Percentiles rank a stretch among this genome's conserved stretches.
phyloP scores from a whole-genome alignment of 2,888 invertebrate species.

The Ophion ellenae region DNA sequence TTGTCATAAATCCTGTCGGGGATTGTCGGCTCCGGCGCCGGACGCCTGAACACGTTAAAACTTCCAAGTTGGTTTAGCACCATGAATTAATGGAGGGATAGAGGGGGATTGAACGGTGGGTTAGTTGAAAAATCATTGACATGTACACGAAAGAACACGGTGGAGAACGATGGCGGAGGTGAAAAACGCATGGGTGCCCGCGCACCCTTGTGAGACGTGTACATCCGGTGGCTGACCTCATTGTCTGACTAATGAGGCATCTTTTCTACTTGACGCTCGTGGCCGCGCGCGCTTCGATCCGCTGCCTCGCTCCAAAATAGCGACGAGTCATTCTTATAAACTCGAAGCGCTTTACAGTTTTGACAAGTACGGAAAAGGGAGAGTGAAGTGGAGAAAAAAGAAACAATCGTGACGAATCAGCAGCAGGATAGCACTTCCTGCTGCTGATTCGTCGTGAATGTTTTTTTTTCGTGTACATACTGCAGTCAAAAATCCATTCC shows the following conservation, averaged over 20 bases:
- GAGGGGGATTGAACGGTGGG: neutral
- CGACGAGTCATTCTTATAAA: constrained; percentile 30
- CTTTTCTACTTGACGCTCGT: constrained; percentile 49
- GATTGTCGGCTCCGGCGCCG: constrained; percentile 35
- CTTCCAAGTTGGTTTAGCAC: constrained; percentile 1
- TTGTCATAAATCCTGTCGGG: constrained; percentile 44
- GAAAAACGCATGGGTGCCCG: constrained; percentile 13
- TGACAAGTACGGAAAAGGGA: neutral
- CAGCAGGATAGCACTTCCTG: neutral
- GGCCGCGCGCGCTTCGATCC: neutral
- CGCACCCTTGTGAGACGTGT: neutral
- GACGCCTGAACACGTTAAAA: constrained; percentile 20
- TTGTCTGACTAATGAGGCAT: constrained; percentile 58
- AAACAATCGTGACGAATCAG: neutral
- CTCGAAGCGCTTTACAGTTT: neutral
- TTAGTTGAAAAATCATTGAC: constrained; percentile 33
- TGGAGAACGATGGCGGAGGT: constrained; percentile 17
- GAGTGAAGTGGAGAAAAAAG: neutral
- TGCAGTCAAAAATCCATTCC: neutral
- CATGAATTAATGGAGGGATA: constrained; percentile 11
- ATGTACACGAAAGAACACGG: neutral
- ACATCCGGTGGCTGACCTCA: constrained; percentile 27
- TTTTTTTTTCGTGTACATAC: neutral
- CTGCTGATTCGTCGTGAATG: neutral
- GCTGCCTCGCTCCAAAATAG: neutral